Conservation (phyloP, 2,888 invertebrate genomes). For the Cryptocheilus praepositus region DNA sequence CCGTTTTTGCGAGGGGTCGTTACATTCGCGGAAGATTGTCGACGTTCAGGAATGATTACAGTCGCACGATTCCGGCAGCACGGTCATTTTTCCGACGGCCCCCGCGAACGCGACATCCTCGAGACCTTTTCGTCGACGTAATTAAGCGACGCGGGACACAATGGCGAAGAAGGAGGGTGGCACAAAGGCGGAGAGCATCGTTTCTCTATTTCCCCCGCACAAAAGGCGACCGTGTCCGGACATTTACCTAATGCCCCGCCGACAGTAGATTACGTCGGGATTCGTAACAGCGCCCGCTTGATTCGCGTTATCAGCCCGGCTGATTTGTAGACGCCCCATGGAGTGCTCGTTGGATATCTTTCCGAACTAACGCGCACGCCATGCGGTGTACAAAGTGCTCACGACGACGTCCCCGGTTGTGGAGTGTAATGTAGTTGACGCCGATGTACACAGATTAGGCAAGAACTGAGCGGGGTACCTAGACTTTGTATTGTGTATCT, state of each 20-base stretch:
- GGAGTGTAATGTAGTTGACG: no score
- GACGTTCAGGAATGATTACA: slow-evolving; percentile 7
- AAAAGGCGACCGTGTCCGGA: slow-evolving; percentile 23
- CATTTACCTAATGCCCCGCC: slow-evolving; percentile 27
- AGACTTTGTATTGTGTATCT: no score
- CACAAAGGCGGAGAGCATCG: slow-evolving; percentile 36
- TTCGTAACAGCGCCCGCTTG: background rate
- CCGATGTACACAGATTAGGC: no score
- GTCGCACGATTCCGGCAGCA: no score
- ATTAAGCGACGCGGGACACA: slow-evolving; percentile 43
- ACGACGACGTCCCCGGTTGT: no score
- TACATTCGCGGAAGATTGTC: no score
- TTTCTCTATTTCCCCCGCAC: slow-evolving; percentile 22
- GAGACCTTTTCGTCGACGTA: slow-evolving; percentile 39
- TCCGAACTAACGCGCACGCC: background rate
- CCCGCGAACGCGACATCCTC: slow-evolving; percentile 22
- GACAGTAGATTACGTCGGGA: slow-evolving; percentile 12
- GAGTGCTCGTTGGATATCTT: background rate
- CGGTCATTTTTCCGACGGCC: no score
- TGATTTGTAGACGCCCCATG: no score
- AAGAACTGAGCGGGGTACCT: no score
- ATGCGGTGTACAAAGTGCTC: no score
- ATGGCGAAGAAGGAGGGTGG: slow-evolving; percentile 19
- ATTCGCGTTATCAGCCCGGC: no score
- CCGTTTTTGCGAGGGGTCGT: no score